Evolutionary conservation across 2,888 invertebrate species (phyloP).

Genomic region (Laothoe populi): DNA sequence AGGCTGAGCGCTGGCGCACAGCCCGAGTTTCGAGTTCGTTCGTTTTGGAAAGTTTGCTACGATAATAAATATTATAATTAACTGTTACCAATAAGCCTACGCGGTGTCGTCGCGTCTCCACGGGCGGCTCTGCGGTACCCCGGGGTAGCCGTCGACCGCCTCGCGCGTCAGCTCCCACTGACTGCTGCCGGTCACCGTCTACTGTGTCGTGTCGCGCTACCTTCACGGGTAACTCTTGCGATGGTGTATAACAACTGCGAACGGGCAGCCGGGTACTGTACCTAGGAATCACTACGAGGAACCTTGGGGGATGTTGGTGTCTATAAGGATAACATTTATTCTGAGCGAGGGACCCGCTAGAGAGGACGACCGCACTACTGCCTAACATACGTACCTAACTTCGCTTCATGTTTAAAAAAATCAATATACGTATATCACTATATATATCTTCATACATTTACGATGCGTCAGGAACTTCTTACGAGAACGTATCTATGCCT

Average conservation of each 20-base stretch:
- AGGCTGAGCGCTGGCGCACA: constrained; percentile 85
- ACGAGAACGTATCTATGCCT: constrained; percentile 85
- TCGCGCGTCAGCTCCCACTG: not conserved
- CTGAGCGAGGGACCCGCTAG: constrained; percentile 64
- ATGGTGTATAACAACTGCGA: constrained; percentile 2
- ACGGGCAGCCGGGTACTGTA: constrained; percentile 1
- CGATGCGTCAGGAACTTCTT: constrained; percentile 86
- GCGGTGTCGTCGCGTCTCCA: constrained; percentile 79
- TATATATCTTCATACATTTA: constrained; percentile 85
- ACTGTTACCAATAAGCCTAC: constrained; percentile 83
- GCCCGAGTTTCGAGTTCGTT: constrained; percentile 86
- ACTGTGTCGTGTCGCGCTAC: constrained; percentile 26
- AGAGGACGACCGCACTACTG: constrained; percentile 83
- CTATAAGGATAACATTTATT: constrained; percentile 32
- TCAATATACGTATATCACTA: constrained; percentile 83
- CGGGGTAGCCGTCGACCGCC: constrained; percentile 32
- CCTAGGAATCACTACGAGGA: not conserved
- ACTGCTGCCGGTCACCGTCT: constrained; percentile 22
- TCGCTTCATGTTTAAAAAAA: constrained; percentile 83
- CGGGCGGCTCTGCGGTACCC: constrained; percentile 59
- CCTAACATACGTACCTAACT: constrained; percentile 83
- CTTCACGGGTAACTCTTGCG: not conserved
- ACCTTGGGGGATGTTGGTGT: constrained; percentile 1
- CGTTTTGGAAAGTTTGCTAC: constrained; percentile 86
- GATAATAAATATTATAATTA: constrained; percentile 84